Percentiles rank a stretch among this genome's conserved stretches.
phyloP scores from a whole-genome alignment of 2,797 vertebrate genomes.

The Chromis chromis region DNA sequence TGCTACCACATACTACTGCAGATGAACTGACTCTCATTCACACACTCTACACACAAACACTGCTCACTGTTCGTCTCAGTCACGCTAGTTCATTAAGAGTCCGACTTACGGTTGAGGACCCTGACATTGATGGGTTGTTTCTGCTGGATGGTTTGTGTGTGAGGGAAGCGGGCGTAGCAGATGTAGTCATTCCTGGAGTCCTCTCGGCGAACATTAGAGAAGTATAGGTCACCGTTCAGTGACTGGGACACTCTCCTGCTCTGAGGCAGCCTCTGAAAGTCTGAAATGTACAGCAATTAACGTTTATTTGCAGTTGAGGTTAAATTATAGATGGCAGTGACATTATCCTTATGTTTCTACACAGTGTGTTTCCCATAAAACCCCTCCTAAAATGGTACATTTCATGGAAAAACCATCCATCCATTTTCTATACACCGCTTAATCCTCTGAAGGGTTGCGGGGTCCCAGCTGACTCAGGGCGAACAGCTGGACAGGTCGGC shows the following conservation, averaged over 20 bases:
- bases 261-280: constrained; percentile 94
- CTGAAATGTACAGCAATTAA: constrained; percentile 73
- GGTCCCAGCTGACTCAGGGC: no score
- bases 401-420: not conserved
- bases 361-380: not conserved
- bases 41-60: constrained; percentile 15
- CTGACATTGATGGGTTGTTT: constrained; percentile 96
- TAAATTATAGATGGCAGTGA: not conserved
- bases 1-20: constrained; percentile 25
- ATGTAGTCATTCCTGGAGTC: constrained; percentile 96
- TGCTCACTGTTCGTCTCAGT: constrained; percentile 1
- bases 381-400: not conserved
- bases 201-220: constrained; percentile 92
- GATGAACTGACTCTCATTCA: constrained; percentile 14
- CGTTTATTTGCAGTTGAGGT: not conserved
- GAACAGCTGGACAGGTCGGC: no score
- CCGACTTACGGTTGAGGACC: constrained; percentile 93
- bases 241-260: constrained; percentile 94
- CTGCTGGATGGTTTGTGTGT: constrained; percentile 99
- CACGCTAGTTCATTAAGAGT: constrained; percentile 24
- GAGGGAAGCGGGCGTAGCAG: constrained; percentile 98
- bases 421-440: no score
- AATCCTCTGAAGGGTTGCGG: no score
- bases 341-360: not conserved
- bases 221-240: constrained; percentile 97